Conservation (phyloP, 2,797 vertebrate genomes). For the Scolopax rusticola region DNA sequence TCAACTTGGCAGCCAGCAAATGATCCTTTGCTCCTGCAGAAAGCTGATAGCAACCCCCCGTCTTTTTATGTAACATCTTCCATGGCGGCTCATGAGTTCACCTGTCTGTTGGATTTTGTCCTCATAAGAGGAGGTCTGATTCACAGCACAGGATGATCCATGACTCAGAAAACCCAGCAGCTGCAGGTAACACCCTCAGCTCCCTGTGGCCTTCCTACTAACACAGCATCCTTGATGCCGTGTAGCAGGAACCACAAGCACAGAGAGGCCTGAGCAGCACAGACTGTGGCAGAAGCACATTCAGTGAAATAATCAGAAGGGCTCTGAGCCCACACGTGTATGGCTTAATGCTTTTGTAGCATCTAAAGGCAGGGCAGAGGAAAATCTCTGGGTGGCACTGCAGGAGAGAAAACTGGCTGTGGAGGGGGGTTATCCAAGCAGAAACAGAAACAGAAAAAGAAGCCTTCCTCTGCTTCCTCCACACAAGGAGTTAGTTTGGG, state of each 20-base stretch:
- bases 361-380: background rate
- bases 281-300: background rate
- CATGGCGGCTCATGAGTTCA: background rate
- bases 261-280: background rate
- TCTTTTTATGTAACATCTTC: background rate
- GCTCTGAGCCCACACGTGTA: fast-evolving
- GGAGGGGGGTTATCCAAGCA: background rate
- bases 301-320: background rate
- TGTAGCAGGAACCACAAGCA: background rate
- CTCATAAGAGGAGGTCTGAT: background rate
- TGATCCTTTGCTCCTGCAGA: background rate
- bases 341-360: background rate
- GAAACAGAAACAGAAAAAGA: background rate
- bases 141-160: background rate
- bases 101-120: background rate
- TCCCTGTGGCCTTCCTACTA: background rate
- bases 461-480: background rate
- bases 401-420: background rate
- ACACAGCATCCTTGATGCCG: background rate
- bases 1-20: background rate
- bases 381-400: background rate
- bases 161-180: background rate
- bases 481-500: background rate
- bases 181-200: background rate
- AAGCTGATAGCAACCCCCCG: background rate